Evolutionary conservation across 2,113 vertebrate species (phyloP).

Genomic region (Piprites chloris): DNA sequence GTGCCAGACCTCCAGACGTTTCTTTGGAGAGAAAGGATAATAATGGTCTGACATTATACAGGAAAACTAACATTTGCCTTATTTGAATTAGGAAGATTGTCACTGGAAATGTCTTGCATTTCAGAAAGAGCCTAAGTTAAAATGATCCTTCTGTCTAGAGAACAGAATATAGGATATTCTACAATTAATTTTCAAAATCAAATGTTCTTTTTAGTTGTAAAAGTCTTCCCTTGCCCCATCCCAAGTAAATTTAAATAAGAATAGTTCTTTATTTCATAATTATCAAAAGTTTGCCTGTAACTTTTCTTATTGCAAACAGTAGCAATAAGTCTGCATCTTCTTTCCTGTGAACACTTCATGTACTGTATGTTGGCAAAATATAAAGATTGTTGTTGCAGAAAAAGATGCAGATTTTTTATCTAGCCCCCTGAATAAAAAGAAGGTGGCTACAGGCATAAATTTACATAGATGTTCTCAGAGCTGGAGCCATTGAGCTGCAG

Average conservation of each 20-base stretch:
- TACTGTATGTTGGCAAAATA: neutral
- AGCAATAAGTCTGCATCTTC: neutral
- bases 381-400: neutral
- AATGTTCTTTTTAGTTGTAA: neutral
- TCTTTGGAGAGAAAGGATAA: neutral
- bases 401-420: neutral
- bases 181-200: neutral
- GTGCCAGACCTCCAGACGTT: slow-evolving; percentile 1
- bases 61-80: neutral
- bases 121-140: neutral
- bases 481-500: neutral
- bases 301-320: neutral
- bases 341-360: neutral
- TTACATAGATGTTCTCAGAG: neutral
- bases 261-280: neutral
- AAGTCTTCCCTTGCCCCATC: neutral
- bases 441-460: neutral
- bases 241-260: neutral
- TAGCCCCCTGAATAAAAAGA: neutral
- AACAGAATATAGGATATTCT: neutral
- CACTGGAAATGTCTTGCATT: neutral
- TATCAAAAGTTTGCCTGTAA: neutral
- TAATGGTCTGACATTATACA: neutral
- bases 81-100: neutral
- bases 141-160: neutral